Base-by-base conservation (phyloP, 1,140 invertebrate species). In the Drosophila prosaltans region DNA sequence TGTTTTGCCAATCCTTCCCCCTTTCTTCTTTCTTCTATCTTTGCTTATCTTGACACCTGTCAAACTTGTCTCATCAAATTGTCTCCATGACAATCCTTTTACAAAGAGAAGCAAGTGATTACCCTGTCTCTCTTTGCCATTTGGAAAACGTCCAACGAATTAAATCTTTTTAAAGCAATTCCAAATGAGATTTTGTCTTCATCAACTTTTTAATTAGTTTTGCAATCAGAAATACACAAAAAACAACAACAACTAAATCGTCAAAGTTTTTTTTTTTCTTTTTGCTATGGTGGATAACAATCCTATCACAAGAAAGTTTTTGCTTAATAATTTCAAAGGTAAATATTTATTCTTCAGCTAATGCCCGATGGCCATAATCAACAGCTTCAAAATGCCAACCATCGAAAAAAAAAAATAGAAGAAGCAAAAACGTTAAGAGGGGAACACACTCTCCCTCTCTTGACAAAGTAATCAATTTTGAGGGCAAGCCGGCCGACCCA, bases 191-290 rank as follows among this genome's bases (percentile, higher is more conserved):
- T 64, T 51, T 51, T 26, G 78, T 83, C 77, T 16, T 16, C 62
- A 80, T 80, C 80, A 89, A 89, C 84, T 85, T 90, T 90, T 90
- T 90, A 90, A 90, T 90, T 90, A 90, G 85, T 90, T 90, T 90
- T 80, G 81, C 86, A 82, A 90, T 90, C 85, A 69, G 75, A 78
- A 80, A 74, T 67, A 75, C 72, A 79, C 54, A 72, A 85, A 79
- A 26, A 48, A 26, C 8, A 40, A 40, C 8, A 51, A 51, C 45
- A 26, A 51, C 45, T 8, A 51, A 51, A 51, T 51, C 45, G 21
- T 51, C 21, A 51, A 26, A 51, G 45, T 75, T 90, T 89, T 72
- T 24, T 48, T 57, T 36, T 28, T 62, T 41, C 28, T 30, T 30
- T 30, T 54, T 36, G 62, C 59, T 57, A 43, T 71, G 58, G 57